phyloP scores from a whole-genome alignment of 2,113 vertebrate genomes.

The Illadopsis cleaveri region DNA sequence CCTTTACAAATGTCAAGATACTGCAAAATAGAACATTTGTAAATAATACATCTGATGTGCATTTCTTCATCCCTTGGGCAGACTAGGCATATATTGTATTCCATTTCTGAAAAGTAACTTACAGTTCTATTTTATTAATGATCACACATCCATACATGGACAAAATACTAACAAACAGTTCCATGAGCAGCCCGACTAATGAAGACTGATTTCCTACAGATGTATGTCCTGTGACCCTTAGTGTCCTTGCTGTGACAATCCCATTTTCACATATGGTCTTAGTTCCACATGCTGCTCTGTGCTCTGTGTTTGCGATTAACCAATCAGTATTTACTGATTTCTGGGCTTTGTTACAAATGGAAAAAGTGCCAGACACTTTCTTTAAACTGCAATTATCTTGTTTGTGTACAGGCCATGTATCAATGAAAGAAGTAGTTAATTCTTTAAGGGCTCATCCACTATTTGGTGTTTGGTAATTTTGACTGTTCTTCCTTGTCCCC shows the following conservation, averaged over 20 bases:
- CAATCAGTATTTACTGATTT: conserved; percentile 44
- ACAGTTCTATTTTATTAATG: neutral
- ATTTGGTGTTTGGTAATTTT: conserved; percentile 2
- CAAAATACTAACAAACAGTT: neutral
- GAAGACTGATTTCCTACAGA: conserved; percentile 45
- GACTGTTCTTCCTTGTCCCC: neutral
- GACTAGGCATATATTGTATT: neutral
- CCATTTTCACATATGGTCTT: conserved; percentile 43
- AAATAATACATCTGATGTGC: conserved; percentile 46
- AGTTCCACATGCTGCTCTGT: conserved; percentile 28
- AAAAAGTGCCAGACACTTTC: conserved; percentile 24
- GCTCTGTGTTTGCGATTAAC: conserved; percentile 12
- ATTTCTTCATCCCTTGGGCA: conserved; percentile 24
- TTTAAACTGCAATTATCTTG: conserved; percentile 46
- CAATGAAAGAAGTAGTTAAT: conserved; percentile 24
- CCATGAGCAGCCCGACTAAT: neutral
- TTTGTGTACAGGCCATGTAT: conserved; percentile 22
- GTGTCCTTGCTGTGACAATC: conserved; percentile 36
- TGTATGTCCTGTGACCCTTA: conserved; percentile 26
- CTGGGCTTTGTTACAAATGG: conserved; percentile 52
- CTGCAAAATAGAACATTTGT: conserved; percentile 47
- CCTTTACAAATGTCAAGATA: conserved; percentile 64
- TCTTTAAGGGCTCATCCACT: conserved; percentile 36
- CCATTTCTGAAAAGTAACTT: neutral
- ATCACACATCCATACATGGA: neutral